Conservation (phyloP, 2,888 invertebrate species). For the Heterodera filipjevi region DNA sequence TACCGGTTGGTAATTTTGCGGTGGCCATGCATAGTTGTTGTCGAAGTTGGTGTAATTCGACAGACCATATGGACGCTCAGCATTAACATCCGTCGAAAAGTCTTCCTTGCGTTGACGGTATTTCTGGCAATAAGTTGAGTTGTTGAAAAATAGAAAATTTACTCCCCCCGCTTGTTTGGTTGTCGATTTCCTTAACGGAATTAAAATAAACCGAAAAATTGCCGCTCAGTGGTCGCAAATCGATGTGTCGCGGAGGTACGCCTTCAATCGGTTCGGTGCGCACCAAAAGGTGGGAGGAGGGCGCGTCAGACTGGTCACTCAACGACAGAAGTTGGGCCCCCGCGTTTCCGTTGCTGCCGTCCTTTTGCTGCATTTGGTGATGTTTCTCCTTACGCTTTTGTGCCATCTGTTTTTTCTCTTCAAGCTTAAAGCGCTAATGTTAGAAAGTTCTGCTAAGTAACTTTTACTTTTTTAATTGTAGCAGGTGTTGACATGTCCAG, state of each 20-base stretch:
- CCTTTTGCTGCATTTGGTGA: not conserved
- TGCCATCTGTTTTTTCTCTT: constrained; percentile 21
- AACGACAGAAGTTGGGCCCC: constrained; percentile 19
- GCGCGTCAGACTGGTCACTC: constrained; percentile 15
- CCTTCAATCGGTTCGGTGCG: constrained; percentile 6
- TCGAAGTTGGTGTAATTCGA: constrained; percentile 16
- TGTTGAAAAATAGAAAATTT: too few relatives aligned
- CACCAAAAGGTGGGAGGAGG: constrained; percentile 20
- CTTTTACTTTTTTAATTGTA: constrained; percentile 22
- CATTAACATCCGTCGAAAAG: constrained; percentile 17
- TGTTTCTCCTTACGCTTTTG: constrained; percentile 20
- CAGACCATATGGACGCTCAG: not conserved
- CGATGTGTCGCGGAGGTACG: constrained; percentile 6
- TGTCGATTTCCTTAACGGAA: not conserved
- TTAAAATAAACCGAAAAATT: not conserved
- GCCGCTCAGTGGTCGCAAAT: constrained; percentile 19
- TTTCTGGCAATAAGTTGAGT: too few relatives aligned
- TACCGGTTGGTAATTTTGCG: not conserved
- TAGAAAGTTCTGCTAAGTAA: not conserved
- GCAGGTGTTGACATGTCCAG: constrained; percentile 19
- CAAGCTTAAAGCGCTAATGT: constrained; percentile 1
- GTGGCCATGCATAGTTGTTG: not conserved
- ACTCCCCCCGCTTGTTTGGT: not conserved
- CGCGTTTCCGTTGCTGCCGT: not conserved
- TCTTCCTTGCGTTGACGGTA: constrained; percentile 21